Evolutionary conservation across 2,888 invertebrate genomes (phyloP).

Genomic region (Eucera pruinosa): DNA sequence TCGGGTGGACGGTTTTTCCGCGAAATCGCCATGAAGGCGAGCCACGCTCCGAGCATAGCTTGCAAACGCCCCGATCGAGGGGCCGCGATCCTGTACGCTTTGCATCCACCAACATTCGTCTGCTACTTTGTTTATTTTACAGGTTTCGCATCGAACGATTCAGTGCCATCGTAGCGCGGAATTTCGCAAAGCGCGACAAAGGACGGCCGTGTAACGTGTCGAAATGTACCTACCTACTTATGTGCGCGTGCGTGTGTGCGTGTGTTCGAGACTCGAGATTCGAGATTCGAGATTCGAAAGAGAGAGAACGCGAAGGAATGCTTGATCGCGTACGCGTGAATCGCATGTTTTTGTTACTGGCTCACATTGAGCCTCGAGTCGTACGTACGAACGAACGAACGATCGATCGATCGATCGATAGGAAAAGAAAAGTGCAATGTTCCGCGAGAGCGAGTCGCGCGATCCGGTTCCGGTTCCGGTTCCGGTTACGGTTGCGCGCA

Average conservation of each 20-base stretch:
- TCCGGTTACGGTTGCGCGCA: too few species aligned
- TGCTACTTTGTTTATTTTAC: conserved; percentile 50
- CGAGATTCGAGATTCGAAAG: too few species aligned
- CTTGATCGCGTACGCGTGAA: neutral
- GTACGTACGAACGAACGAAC: neutral
- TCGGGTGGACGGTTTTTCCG: neutral
- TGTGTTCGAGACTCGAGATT: too few species aligned
- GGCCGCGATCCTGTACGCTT: too few species aligned
- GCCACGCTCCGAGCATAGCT: neutral
- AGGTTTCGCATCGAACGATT: conserved; percentile 68
- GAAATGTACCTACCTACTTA: conserved; percentile 17
- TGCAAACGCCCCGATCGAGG: too few species aligned
- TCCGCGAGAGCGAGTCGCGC: too few species aligned
- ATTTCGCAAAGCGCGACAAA: neutral
- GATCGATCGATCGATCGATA: neutral
- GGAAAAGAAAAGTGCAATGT: neutral
- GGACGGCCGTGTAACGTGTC: conserved; percentile 7
- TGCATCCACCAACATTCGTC: conserved; percentile 20
- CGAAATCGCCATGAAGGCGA: conserved; percentile 23
- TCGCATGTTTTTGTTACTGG: conserved; percentile 64
- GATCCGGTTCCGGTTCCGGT: too few species aligned
- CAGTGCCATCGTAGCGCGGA: conserved; percentile 75
- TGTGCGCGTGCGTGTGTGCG: neutral
- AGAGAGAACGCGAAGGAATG: neutral
- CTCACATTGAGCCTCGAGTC: conserved; percentile 78